Evolutionary conservation across 2,797 vertebrate genomes (phyloP).

Genomic region (Aplochiton taeniatus): DNA sequence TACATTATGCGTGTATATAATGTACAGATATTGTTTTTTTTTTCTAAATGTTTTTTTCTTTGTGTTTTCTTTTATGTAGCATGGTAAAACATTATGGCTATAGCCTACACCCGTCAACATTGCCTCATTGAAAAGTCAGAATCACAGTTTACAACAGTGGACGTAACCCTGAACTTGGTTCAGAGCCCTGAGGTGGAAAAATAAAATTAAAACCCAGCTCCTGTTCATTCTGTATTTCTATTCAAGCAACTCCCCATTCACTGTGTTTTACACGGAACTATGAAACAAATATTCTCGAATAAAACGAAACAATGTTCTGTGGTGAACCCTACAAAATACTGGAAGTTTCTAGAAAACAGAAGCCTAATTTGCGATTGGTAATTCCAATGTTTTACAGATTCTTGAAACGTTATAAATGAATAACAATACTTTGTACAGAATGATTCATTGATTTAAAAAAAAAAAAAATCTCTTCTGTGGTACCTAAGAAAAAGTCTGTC

Average conservation of each 20-base stretch:
- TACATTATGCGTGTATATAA: slow-evolving; percentile 85
- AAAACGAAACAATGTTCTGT: slow-evolving; percentile 10
- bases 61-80: slow-evolving; percentile 67
- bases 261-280: slow-evolving; percentile 17
- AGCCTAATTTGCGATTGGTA: background rate
- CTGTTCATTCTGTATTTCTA: too few species aligned
- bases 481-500: too few species aligned
- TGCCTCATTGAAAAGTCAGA: slow-evolving; percentile 31
- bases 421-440: slow-evolving; percentile 42
- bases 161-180: slow-evolving; percentile 21
- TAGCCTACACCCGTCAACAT: slow-evolving; percentile 54
- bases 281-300: slow-evolving; percentile 12
- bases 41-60: slow-evolving; percentile 18
- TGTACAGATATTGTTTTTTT: slow-evolving; percentile 81
- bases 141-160: slow-evolving; percentile 44
- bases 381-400: slow-evolving; percentile 38
- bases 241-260: background rate
- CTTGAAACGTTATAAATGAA: slow-evolving; percentile 39
- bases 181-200: slow-evolving; percentile 12
- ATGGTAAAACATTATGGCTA: slow-evolving; percentile 56
- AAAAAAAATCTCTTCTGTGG: too few species aligned
- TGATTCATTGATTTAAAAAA: slow-evolving; percentile 17
- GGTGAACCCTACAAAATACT: slow-evolving; percentile 14
- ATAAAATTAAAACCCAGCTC: too few species aligned
- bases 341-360: background rate